A percentile compares a stretch with the other conserved stretches of the same genome.
These are phyloP conservation scores for Anarhynchus alexandrinus DNA, from an alignment of 2,113 vertebrate genomes.

Conservation along the genomic window DNA sequence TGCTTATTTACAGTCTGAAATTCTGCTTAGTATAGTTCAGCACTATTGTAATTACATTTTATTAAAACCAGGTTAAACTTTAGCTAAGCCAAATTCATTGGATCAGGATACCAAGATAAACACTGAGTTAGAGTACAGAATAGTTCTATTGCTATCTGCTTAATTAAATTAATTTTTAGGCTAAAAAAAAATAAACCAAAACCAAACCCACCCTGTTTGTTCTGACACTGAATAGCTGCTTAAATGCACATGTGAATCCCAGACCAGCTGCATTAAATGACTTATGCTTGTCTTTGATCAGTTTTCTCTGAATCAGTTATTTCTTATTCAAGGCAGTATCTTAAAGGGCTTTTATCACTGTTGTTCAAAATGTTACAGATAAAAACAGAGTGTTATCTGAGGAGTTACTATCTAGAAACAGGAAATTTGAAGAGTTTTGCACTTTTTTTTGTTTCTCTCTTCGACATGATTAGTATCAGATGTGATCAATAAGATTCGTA, in stretches of 20 bases:
- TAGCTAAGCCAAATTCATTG: background rate
- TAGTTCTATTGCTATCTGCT: background rate
- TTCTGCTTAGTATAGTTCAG: background rate
- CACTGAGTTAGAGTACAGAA: background rate
- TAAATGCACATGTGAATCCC: background rate
- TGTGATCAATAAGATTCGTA: background rate
- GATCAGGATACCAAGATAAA: background rate
- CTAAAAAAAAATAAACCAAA: background rate
- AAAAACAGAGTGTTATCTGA: background rate
- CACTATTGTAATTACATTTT: background rate
- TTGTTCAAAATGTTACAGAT: background rate
- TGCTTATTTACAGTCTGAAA: background rate
- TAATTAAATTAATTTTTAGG: background rate
- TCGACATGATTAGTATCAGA: background rate
- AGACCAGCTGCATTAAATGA: background rate
- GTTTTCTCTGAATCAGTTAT: background rate
- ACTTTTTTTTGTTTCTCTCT: background rate
- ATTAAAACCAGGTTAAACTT: background rate
- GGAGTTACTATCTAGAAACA: background rate
- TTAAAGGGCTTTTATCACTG: background rate
- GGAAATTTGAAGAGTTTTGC: background rate
- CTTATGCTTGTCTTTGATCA: background rate
- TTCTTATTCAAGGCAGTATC: background rate
- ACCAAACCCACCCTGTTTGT: rapidly evolving
- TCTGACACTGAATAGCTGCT: background rate